These are phyloP conservation scores for Athrips mouffetella DNA, from an alignment of 2,888 invertebrate genomes.

Conservation along the genomic window DNA sequence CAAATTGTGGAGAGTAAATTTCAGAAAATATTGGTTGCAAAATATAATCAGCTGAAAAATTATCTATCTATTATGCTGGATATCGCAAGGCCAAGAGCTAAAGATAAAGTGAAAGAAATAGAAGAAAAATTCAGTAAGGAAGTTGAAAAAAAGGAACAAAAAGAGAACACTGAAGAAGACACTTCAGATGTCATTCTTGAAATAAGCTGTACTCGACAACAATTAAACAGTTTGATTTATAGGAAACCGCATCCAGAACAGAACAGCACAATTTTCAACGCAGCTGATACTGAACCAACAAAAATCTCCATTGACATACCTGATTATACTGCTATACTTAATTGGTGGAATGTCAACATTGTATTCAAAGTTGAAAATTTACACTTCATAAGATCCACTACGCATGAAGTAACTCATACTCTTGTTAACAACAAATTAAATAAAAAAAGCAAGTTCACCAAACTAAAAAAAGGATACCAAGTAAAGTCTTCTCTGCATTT, in stretches of 20 bases:
- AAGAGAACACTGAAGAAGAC: constrained; percentile 8
- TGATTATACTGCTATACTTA: constrained; percentile 35
- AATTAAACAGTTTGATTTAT: constrained; percentile 42
- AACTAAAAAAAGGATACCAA: not conserved
- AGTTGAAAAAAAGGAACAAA: constrained; percentile 10
- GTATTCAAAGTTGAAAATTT: constrained; percentile 27
- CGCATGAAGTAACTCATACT: constrained; percentile 32
- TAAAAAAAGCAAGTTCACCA: not conserved
- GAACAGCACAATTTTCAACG: constrained; percentile 45
- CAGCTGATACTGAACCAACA: constrained; percentile 24
- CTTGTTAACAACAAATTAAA: constrained; percentile 38
- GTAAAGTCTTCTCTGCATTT: not conserved
- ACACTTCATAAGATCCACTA: constrained; percentile 29
- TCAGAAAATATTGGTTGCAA: constrained; percentile 23
- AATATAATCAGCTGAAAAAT: constrained; percentile 45
- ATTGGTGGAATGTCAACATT: constrained; percentile 39
- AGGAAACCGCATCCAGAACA: constrained; percentile 33
- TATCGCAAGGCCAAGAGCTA: constrained; percentile 32
- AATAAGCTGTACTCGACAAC: constrained; percentile 38
- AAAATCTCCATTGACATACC: constrained; percentile 26
- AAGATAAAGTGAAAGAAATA: constrained; percentile 29
- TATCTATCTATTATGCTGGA: constrained; percentile 45
- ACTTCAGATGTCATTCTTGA: constrained; percentile 39
- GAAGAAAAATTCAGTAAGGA: constrained; percentile 18
- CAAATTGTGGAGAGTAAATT: constrained; percentile 30